Conservation (phyloP, 92 coral and sea anemone genomes). For the Umimayanthus chanpuru region DNA sequence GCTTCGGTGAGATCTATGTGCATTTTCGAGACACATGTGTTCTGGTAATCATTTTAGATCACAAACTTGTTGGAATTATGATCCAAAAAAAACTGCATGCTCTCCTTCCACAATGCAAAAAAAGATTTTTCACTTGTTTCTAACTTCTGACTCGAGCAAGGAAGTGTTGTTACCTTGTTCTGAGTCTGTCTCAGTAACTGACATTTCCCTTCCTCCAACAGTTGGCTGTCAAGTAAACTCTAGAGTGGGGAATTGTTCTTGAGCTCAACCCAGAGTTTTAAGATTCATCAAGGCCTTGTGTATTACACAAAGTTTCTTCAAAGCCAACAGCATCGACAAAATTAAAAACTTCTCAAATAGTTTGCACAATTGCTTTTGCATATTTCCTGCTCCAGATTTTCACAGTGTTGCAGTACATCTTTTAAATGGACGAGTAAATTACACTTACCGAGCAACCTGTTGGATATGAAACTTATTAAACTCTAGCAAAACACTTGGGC, state of each 20-base stretch:
- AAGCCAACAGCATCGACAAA: constrained; percentile 41
- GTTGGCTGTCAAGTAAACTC: constrained; percentile 32
- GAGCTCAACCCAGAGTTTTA: constrained; percentile 35
- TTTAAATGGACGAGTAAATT: constrained; percentile 38
- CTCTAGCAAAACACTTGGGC: constrained; percentile 50
- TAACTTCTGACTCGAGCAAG: too few relatives aligned
- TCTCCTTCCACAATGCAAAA: too few relatives aligned
- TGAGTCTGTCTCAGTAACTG: constrained; percentile 20
- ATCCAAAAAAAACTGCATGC: too few relatives aligned
- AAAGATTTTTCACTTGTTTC: too few relatives aligned
- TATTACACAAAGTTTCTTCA: neutral
- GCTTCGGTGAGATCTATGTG: too few relatives aligned
- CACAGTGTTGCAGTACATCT: constrained; percentile 50
- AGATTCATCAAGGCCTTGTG: constrained; percentile 15
- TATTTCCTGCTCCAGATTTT: constrained; percentile 55
- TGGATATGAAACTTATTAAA: constrained; percentile 52
- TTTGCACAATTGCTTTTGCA: constrained; percentile 47
- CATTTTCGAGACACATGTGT: too few relatives aligned
- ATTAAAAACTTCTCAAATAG: constrained; percentile 44
- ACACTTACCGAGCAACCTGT: constrained; percentile 56
- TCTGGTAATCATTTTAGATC: too few relatives aligned
- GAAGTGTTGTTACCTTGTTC: constrained; percentile 23
- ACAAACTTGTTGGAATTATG: too few relatives aligned
- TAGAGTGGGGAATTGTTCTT: constrained; percentile 36
- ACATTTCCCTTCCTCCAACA: neutral